Evolutionary conservation across 2,797 vertebrate species (phyloP).

Genomic region (Danionella dracula): DNA sequence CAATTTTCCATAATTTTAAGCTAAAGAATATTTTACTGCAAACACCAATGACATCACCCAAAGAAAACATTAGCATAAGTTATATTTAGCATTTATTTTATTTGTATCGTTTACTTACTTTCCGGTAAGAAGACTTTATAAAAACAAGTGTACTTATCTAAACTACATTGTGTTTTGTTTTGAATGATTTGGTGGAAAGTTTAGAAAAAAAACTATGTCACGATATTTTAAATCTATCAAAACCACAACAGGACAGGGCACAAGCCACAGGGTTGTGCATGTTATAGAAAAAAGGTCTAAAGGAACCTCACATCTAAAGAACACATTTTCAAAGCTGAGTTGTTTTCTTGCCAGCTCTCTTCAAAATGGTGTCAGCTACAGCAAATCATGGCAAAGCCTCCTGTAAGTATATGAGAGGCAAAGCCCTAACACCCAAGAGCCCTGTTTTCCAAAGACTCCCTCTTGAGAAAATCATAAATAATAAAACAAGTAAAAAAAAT

Average conservation of each 20-base stretch:
- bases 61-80: too few relatives aligned
- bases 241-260: not conserved
- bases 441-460: conserved; percentile 6
- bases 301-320: conserved; percentile 1
- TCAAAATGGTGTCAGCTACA: not conserved
- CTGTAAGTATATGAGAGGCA: not conserved
- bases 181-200: conserved; percentile 15
- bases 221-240: not conserved
- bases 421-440: conserved; percentile 15
- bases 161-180: conserved; percentile 29
- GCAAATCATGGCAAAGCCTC: conserved; percentile 12
- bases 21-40: too few relatives aligned
- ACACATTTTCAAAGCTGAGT: not conserved
- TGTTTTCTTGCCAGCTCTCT: not conserved
- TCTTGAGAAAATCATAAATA: conserved; percentile 17
- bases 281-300: not conserved
- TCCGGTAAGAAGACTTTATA: too few relatives aligned
- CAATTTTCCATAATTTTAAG: too few relatives aligned
- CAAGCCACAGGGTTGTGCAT: not conserved
- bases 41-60: too few relatives aligned
- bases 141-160: conserved; percentile 34
- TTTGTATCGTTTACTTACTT: too few relatives aligned
- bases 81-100: too few relatives aligned
- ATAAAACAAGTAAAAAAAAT: too few relatives aligned
- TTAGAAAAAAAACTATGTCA: conserved; percentile 10